Evolutionary conservation across 2,113 vertebrate genomes (phyloP).

Genomic region (Platichthys stellatus): DNA sequence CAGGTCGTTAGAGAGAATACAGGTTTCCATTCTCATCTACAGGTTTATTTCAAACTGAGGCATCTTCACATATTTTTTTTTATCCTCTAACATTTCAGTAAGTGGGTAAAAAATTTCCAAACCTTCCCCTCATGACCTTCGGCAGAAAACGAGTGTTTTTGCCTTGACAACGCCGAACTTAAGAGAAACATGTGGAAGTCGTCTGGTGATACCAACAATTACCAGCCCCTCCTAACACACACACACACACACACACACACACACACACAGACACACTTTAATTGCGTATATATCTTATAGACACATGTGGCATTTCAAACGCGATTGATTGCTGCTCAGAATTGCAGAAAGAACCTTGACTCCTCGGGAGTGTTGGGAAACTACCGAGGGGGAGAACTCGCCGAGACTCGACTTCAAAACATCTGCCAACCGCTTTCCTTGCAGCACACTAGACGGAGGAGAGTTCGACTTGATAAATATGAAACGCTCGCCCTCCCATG

Average conservation of each 20-base stretch:
- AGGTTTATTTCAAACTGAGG: too few relatives aligned
- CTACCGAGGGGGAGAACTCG: conserved; percentile 48
- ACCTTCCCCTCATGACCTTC: too few relatives aligned
- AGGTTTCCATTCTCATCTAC: too few relatives aligned
- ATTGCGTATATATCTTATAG: conserved; percentile 34
- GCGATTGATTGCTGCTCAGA: conserved; percentile 65
- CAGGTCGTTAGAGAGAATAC: too few relatives aligned
- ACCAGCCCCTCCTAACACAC: conserved; percentile 34
- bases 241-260: too few relatives aligned
- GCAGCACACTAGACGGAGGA: conserved; percentile 27
- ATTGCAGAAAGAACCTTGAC: conserved; percentile 58
- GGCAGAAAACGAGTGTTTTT: neutral
- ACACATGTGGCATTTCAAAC: conserved; percentile 63
- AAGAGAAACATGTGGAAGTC: conserved; percentile 28
- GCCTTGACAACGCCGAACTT: conserved; percentile 13
- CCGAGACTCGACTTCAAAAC: conserved; percentile 63
- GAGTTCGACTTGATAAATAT: conserved; percentile 30
- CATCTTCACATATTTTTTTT: too few relatives aligned
- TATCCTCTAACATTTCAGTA: too few relatives aligned
- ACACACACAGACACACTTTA: conserved; percentile 21
- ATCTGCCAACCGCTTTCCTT: conserved; percentile 58
- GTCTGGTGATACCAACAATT: conserved; percentile 28
- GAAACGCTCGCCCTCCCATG: neutral
- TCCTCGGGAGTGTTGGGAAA: conserved; percentile 46
- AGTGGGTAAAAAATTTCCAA: neutral